Base-by-base conservation (phyloP, 2,888 invertebrate species). In the Tortrix viridana region DNA sequence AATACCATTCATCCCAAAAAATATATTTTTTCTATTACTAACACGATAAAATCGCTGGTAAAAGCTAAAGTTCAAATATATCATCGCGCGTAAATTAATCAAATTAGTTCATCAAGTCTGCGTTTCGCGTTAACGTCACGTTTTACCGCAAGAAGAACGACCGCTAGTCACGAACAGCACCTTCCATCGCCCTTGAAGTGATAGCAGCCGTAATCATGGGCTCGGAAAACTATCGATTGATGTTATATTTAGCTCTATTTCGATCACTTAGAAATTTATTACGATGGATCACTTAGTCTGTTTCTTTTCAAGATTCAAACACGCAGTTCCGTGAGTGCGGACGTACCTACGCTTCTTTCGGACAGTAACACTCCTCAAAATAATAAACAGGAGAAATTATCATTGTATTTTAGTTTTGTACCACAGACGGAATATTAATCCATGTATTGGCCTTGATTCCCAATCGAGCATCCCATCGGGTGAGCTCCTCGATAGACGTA, bases 371-470 rank as follows among this genome's bases (percentile, higher is more conserved):
- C 52, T 52, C 71, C 67, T 72, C 79, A 71, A 89, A 89, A 86
- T 88, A 87, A 81, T 85, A 84, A 88, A 84, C 78, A 77, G 74
- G 78, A 68, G 76, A 80, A 83, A 88, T 89, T 87, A 85, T 75
- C 85, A 88, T 88, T 71, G 69, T 71, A 71, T 88, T 88, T 86
- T 84, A 89, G 89, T 82, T 53, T 43, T 80, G 81, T 84, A 71
- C 65, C 70, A 73, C 81, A 79, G 71, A 73, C 79, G 76, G 89
- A 85, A 89, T 91, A 89, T 80, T 82, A 89, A 90, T 86, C 86
- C 80, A 72, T 67, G 74, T 74, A 79, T 79, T 82, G 86, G 82
- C 91, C 91, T 91, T 91, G 85, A 90, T 91, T 91, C 90, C 89
- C 85, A 82, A 88, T 82, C 82, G 84, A 82, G 86, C 82, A 75